These are phyloP conservation scores for Echinarachnius parma DNA, from an alignment of 53 echinoderm and acorn worm species.

Conservation along the genomic window DNA sequence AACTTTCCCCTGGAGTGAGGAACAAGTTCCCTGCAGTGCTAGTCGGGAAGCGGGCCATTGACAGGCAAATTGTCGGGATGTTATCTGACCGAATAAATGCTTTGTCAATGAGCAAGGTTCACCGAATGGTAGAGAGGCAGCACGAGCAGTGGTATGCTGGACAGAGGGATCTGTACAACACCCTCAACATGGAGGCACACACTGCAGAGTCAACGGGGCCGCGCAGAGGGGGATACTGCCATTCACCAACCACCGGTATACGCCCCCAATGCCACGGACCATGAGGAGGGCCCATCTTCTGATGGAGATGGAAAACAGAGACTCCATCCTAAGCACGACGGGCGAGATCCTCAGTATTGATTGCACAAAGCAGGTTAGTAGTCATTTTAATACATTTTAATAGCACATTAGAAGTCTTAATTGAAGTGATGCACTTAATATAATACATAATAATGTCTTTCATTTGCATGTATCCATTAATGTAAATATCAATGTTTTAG, in stretches of 20 bases:
- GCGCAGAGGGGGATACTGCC: conserved; percentile 34
- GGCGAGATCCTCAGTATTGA: conserved; percentile 8
- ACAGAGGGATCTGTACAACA: conserved; percentile 54
- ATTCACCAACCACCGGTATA: conserved; percentile 29
- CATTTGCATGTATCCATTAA: no score
- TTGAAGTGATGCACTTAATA: no score
- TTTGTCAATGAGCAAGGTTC: conserved; percentile 55
- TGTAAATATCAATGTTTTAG: no score
- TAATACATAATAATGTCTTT: no score
- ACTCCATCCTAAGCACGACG: neutral
- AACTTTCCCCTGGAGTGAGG: neutral
- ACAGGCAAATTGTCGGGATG: no score
- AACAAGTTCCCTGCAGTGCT: neutral
- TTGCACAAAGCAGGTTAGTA: conserved; percentile 3
- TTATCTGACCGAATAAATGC: conserved; percentile 45
- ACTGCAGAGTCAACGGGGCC: neutral
- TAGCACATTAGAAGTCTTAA: no score
- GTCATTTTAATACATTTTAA: neutral
- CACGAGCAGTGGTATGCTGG: conserved; percentile 56
- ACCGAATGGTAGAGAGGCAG: conserved; percentile 37
- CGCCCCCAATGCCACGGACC: conserved; percentile 8
- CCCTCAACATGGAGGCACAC: conserved; percentile 36
- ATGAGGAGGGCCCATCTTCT: neutral
- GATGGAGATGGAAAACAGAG: conserved; percentile 10
- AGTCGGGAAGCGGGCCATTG: neutral